These are phyloP conservation scores for cattle (Bos taurus) DNA, from an alignment of 2,113 vertebrate species.

Conservation along the genomic window ARS-UCD2.0 NC_037338.1:11499501-11500000, in stretches of 20 bases:
- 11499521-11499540: neutral
- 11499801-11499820: neutral
- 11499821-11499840: neutral
- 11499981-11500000: neutral
- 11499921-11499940: neutral
- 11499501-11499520: neutral
- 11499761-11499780: neutral
- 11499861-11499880: neutral
- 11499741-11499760: neutral
- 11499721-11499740: neutral
- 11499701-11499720: neutral
- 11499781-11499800: neutral
- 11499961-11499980: neutral
- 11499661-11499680: neutral
- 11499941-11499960: neutral
- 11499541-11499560: neutral
- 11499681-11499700: neutral
- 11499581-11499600: neutral
- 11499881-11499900: neutral
- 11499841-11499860: neutral
- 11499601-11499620: constrained; percentile 22
- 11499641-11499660: neutral
- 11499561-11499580: neutral
- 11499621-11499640: neutral
- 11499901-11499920: neutral